These are phyloP conservation scores for Colletes collaris DNA, from an alignment of 2,888 invertebrate species.

Conservation along the genomic window DNA sequence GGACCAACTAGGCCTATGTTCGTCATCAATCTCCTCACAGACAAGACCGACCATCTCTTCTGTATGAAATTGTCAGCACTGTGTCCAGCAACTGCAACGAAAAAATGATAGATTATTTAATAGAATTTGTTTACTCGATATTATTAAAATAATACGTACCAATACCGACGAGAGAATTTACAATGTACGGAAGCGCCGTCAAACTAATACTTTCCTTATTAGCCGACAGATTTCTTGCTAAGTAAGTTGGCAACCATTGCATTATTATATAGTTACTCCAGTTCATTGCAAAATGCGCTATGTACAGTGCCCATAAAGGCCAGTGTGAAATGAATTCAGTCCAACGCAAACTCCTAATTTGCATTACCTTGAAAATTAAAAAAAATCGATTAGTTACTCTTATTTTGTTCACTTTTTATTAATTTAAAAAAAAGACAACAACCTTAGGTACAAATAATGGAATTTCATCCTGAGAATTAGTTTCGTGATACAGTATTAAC, in stretches of 20 bases:
- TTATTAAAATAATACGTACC: constrained; percentile 81
- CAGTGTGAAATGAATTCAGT: constrained; percentile 87
- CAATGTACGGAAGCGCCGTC: constrained; percentile 89
- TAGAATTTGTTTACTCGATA: too few relatives aligned
- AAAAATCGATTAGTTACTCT: constrained; percentile 23
- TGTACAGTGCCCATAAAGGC: constrained; percentile 89
- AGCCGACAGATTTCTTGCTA: constrained; percentile 87
- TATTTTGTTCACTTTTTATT: not conserved
- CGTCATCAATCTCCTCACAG: constrained; percentile 89
- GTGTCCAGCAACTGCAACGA: constrained; percentile 86
- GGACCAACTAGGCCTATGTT: constrained; percentile 89
- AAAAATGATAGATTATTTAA: not conserved
- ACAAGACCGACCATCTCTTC: constrained; percentile 87
- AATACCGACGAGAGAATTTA: constrained; percentile 89
- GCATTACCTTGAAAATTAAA: constrained; percentile 81
- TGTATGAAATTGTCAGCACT: constrained; percentile 88
- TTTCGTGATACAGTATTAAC: constrained; percentile 87
- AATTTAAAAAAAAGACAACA: not conserved
- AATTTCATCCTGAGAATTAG: constrained; percentile 84
- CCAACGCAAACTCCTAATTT: constrained; percentile 86
- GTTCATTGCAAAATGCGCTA: constrained; percentile 91
- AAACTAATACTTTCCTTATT: constrained; percentile 88
- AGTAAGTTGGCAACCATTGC: constrained; percentile 91
- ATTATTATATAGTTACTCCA: constrained; percentile 92
- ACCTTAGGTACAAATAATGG: constrained; percentile 85